phyloP scores from a whole-genome alignment of 2,888 invertebrate genomes.

The Venustoraphidia nigricollis region DNA sequence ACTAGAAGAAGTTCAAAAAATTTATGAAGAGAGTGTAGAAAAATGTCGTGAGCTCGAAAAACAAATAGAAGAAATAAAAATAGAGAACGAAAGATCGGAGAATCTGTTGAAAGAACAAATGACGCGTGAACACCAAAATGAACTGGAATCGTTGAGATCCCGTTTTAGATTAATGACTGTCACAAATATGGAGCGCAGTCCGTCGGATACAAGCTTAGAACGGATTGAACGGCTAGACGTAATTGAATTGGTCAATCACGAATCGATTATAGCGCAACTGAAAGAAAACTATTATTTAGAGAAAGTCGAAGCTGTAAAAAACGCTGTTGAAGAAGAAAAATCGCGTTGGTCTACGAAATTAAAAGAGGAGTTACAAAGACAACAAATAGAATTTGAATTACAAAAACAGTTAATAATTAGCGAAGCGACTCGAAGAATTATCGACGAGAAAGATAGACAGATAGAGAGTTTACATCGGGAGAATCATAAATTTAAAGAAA shows the following conservation, averaged over 20 bases:
- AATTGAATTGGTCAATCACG: slow-evolving; percentile 46
- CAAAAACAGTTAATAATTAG: slow-evolving; percentile 38
- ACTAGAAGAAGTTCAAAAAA: slow-evolving; percentile 22
- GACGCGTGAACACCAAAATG: slow-evolving; percentile 56
- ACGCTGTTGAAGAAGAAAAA: slow-evolving; percentile 37
- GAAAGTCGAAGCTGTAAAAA: slow-evolving; percentile 32
- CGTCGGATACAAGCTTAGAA: slow-evolving; percentile 63
- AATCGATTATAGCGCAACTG: slow-evolving; percentile 49
- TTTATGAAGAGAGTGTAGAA: slow-evolving; percentile 24
- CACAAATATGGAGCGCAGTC: slow-evolving; percentile 57
- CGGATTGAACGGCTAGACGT: slow-evolving; percentile 53
- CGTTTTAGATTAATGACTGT: slow-evolving; percentile 60
- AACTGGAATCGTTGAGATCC: slow-evolving; percentile 59
- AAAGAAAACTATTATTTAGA: slow-evolving; percentile 49
- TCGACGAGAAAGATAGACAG: slow-evolving; percentile 56
- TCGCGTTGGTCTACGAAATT: slow-evolving; percentile 30
- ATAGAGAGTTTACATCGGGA: slow-evolving; percentile 47
- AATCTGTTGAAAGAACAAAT: slow-evolving; percentile 55
- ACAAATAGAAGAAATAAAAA: slow-evolving; percentile 31
- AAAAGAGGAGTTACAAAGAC: slow-evolving; percentile 28
- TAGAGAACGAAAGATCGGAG: slow-evolving; percentile 37
- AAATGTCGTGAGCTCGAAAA: slow-evolving; percentile 27
- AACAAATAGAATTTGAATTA: slow-evolving; percentile 32
- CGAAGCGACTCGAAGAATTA: slow-evolving; percentile 45
- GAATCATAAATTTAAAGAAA: slow-evolving; percentile 47